phyloP scores from a whole-genome alignment of 2,888 invertebrate species.

The Itoplectis maculator region DNA sequence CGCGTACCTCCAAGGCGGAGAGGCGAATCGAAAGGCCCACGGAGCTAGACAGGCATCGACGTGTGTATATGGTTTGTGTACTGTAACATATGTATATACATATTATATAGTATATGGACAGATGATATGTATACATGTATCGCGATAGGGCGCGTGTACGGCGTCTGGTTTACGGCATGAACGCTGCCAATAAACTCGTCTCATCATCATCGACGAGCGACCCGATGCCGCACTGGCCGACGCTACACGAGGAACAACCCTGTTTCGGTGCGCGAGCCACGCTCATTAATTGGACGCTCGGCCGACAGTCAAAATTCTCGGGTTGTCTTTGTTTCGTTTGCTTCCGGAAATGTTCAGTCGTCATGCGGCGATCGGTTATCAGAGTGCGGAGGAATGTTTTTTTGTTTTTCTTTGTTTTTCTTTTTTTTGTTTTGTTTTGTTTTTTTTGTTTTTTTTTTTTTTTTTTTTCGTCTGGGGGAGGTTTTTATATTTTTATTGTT shows the following conservation, averaged over 20 bases:
- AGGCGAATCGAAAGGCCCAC: neutral
- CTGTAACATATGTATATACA: neutral
- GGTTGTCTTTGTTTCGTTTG: neutral
- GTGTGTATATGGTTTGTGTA: neutral
- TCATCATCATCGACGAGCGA: conserved; percentile 35
- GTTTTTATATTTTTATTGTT: too few relatives aligned
- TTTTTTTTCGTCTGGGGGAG: too few relatives aligned
- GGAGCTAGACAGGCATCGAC: neutral
- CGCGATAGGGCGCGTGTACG: conserved; percentile 23
- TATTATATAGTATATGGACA: too few relatives aligned
- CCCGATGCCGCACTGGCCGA: too few relatives aligned
- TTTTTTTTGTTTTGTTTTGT: too few relatives aligned
- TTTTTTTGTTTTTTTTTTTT: too few relatives aligned
- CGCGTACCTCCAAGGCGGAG: too few relatives aligned
- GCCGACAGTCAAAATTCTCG: neutral
- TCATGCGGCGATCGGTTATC: too few relatives aligned
- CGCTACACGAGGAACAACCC: neutral
- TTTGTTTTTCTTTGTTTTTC: too few relatives aligned
- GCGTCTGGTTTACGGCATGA: conserved; percentile 40
- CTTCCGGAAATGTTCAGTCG: neutral
- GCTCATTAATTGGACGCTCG: conserved; percentile 24
- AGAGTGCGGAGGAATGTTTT: neutral
- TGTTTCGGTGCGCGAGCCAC: too few relatives aligned
- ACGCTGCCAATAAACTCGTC: conserved; percentile 53
- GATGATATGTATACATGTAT: conserved; percentile 10